phyloP scores from a whole-genome alignment of 2,113 vertebrate genomes.

The human (Homo sapiens) region GRCh38 chr13:102555501-102556000 shows the following conservation, averaged over 20 bases:
- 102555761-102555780: background rate
- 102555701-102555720: background rate
- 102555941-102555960: conserved; percentile 4
- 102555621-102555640: no score
- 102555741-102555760: background rate
- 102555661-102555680: background rate
- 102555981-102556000: conserved; percentile 9
- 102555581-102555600: no score
- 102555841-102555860: background rate
- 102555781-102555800: background rate
- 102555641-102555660: no score
- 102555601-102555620: no score
- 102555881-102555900: conserved; percentile 20
- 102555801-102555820: background rate
- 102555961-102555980: conserved; percentile 31
- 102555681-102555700: background rate
- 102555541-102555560: no score
- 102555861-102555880: conserved; percentile 1
- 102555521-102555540: no score
- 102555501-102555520: background rate
- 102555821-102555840: background rate
- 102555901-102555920: conserved; percentile 15
- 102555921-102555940: conserved; percentile 12
- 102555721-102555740: background rate
- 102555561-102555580: no score